A percentile compares a stretch with the other conserved stretches of the same genome.
Evolutionary conservation across 2,888 invertebrate genomes (phyloP).

Genomic region (Fragum sueziense): DNA sequence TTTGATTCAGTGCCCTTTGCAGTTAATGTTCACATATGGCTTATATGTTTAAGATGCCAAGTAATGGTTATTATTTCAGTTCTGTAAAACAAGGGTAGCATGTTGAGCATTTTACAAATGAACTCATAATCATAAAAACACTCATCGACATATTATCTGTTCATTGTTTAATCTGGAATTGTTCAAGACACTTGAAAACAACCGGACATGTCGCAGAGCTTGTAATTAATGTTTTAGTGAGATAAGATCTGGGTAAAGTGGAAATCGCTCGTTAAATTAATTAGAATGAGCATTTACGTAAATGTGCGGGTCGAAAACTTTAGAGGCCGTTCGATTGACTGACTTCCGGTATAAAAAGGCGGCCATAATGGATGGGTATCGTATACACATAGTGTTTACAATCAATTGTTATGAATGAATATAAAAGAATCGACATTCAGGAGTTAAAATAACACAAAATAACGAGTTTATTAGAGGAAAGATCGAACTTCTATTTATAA

Average conservation of each 20-base stretch:
- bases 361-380: constrained; percentile 13
- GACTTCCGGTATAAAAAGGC: constrained; percentile 14
- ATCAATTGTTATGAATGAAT: no score
- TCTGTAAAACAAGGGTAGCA: no score
- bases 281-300: constrained; percentile 44
- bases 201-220: constrained; percentile 50
- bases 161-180: neutral
- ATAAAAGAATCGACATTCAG: no score
- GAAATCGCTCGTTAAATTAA: constrained; percentile 48
- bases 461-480: no score
- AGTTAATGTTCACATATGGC: no score
- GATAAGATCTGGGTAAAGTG: constrained; percentile 49
- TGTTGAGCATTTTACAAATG: neutral
- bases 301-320: constrained; percentile 26
- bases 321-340: constrained; percentile 16
- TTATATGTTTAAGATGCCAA: no score
- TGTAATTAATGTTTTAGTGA: constrained; percentile 54
- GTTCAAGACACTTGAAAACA: constrained; percentile 19
- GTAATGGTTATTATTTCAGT: no score
- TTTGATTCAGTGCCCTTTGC: no score
- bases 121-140: constrained; percentile 3
- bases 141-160: constrained; percentile 10
- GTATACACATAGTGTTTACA: neutral
- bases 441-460: no score
- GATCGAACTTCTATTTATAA: no score